Evolutionary conservation across 2,888 invertebrate genomes (phyloP).

Genomic region (Nomada flava): DNA sequence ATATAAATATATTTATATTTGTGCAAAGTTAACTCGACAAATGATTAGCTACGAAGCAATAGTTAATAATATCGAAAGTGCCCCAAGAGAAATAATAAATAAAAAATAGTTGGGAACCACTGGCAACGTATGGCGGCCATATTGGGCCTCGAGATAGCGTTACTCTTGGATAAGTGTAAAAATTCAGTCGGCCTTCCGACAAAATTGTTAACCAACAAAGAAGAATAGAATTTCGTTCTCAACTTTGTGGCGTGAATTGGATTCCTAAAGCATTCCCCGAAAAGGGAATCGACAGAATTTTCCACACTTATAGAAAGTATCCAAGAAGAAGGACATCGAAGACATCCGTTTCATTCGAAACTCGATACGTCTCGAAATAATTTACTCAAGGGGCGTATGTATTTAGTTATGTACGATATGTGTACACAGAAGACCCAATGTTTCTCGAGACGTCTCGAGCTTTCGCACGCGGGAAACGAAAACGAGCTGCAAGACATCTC

Average conservation of each 20-base stretch:
- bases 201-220: neutral
- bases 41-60: constrained; percentile 6
- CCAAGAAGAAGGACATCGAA: neutral
- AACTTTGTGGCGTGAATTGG: no score
- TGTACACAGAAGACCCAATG: neutral
- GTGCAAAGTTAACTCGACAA: neutral
- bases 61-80: constrained; percentile 15
- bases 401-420: neutral
- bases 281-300: neutral
- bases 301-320: neutral
- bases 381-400: neutral
- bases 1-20: neutral
- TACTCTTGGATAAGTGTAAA: neutral
- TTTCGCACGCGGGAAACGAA: neutral
- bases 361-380: neutral
- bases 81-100: neutral
- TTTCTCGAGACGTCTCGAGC: constrained; percentile 2
- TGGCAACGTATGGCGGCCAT: constrained; percentile 22
- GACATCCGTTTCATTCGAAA: constrained; percentile 16
- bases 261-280: no score
- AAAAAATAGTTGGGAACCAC: constrained; percentile 6
- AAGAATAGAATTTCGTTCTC: neutral
- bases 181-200: neutral
- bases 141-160: neutral
- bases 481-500: neutral